Percentiles rank a stretch among this genome's conserved stretches.
Evolutionary conservation across 1,140 invertebrate species (phyloP).

Genomic region (Trialeurodes vaporariorum): DNA sequence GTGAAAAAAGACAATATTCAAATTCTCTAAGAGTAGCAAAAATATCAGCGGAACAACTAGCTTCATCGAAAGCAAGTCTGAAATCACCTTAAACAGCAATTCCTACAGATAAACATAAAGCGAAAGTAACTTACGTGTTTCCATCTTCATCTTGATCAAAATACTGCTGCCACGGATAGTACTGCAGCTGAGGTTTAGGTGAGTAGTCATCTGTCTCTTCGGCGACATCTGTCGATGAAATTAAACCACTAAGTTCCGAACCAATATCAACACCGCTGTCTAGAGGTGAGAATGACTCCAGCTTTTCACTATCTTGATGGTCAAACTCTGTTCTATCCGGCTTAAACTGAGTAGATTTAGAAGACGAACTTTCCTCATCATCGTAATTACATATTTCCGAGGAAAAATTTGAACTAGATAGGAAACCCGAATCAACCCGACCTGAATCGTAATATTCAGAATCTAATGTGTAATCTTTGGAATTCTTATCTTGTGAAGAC

Average conservation of each 20-base stretch:
- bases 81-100: no score
- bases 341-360: background rate
- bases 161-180: conserved; percentile 41
- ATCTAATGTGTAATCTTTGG: background rate
- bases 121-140: conserved; percentile 50
- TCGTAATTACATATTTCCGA: background rate
- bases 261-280: conserved; percentile 41
- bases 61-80: no score
- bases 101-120: no score
- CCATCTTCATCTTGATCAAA: conserved; percentile 53
- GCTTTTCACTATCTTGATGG: background rate
- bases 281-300: conserved; percentile 11
- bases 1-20: no score
- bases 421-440: conserved; percentile 40
- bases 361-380: background rate
- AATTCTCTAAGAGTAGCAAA: no score
- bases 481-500: background rate
- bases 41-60: no score
- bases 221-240: conserved; percentile 9
- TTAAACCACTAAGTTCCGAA: conserved; percentile 38
- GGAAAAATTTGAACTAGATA: conserved; percentile 20
- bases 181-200: background rate
- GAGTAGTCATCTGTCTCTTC: background rate
- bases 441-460: conserved; percentile 28
- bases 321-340: background rate